Base-by-base conservation (phyloP, 2,113 vertebrate species). In the Oryzias celebensis region DNA sequence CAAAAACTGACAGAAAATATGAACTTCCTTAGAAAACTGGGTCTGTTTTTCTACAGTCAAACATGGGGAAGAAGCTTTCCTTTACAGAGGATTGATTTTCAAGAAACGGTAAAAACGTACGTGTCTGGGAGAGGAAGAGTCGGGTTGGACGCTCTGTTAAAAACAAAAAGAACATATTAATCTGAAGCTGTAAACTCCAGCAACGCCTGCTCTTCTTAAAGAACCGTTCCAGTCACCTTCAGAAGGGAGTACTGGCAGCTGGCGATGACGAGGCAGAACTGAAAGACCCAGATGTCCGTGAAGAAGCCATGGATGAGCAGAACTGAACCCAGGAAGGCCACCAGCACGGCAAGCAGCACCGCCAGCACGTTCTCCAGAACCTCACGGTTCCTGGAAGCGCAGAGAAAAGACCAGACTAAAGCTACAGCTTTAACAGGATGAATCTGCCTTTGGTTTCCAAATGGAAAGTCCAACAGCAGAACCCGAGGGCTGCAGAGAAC, bases 231-330 rank as follows among this genome's bases (percentile, higher is more conserved):
- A 10, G 36, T 36, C 90, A 99, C 97, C 96, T 98, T 99, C 23
- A 99, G 88, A 44, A 98, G 90, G 0, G 97, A 99, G 90, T 99
- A 99, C 62, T 98, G 97, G 92, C 96, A 99, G 83, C 96, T 98
- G 66, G 97, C 97, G 79, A 99, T 98, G 82, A 99, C 97, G 65
- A 99, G 92, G 92, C 97, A 98, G 90, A 99, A 99, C 92, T 98
- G 97, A 89, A 98, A 97, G 84, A 98, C 95, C 96, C 96, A 98
- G 84, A 99, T 98, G 89, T 99, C 97, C 48, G 94, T 95, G 93
- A 98, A 98, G 91, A 98, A 98, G 54, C 95, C 95, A 66, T 96
- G 92, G 81, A 97, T 94, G 57, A 99, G 94, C 84, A 99, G 94
- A 78, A 98, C 72, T 44, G 96, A 99, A 65, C 97, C 96, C 87